Conservation (phyloP, 2,113 vertebrate species). For the Ceyx melanurus region DNA sequence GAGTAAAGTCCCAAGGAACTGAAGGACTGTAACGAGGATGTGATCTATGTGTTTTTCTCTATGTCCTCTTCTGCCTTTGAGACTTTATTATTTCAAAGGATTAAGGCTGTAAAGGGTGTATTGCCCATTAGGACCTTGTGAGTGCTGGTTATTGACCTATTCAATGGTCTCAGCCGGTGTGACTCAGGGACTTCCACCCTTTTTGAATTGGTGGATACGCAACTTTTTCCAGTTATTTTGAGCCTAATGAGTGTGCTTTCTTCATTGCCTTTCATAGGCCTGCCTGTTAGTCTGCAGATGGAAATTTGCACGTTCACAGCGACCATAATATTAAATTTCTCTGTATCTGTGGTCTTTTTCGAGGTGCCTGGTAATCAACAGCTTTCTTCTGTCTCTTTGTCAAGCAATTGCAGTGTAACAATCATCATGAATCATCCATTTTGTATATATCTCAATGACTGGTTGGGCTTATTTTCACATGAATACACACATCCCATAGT, state of each 20-base stretch:
- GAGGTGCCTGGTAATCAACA: slow-evolving; percentile 33
- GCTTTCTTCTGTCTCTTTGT: slow-evolving; percentile 37
- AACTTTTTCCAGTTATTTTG: slow-evolving; percentile 10
- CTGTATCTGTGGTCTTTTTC: slow-evolving; percentile 33
- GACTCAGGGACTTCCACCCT: neutral
- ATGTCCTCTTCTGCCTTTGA: neutral
- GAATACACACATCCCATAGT: slow-evolving; percentile 15
- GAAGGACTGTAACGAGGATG: neutral
- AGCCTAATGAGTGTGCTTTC: neutral
- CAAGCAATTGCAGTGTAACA: slow-evolving; percentile 3
- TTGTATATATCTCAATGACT: slow-evolving; percentile 32
- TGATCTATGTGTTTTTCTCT: neutral
- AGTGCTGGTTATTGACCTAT: neutral
- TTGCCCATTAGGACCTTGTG: neutral
- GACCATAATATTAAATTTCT: slow-evolving; percentile 16
- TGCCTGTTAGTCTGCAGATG: neutral
- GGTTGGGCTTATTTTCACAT: slow-evolving; percentile 34
- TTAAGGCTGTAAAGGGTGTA: neutral
- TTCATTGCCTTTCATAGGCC: neutral
- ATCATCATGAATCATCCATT: slow-evolving; percentile 45
- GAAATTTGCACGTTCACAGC: slow-evolving; percentile 18
- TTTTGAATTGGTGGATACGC: neutral
- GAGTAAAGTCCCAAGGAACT: neutral
- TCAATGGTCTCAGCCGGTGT: neutral
- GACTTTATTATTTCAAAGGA: neutral